Conservation (phyloP, 2,113 vertebrate species). For the Bagarius yarrelli region DNA sequence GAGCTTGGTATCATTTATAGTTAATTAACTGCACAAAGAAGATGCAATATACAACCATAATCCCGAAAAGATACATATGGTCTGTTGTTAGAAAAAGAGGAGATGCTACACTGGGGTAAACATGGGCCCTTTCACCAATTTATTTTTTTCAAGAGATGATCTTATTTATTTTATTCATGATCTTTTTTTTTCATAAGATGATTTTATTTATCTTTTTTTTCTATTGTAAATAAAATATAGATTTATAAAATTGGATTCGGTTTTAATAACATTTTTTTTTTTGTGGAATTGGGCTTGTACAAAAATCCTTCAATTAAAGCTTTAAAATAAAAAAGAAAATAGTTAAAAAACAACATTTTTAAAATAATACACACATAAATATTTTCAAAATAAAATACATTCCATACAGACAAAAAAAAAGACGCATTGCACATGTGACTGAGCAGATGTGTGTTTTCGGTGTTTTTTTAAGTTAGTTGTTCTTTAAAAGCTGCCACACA, state of each 20-base stretch:
- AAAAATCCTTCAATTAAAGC: background rate
- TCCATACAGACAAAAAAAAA: background rate
- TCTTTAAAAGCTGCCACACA: background rate
- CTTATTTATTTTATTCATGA: too few relatives aligned
- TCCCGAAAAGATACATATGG: too few relatives aligned
- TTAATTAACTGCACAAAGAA: slow-evolving; percentile 9
- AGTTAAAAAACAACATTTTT: background rate
- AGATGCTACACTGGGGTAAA: too few relatives aligned
- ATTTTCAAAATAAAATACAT: background rate
- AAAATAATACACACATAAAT: slow-evolving; percentile 19
- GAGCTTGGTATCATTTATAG: background rate
- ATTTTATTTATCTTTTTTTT: too few relatives aligned
- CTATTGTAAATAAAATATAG: too few relatives aligned
- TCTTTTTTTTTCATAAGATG: too few relatives aligned
- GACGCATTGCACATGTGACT: background rate
- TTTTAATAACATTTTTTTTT: too few relatives aligned
- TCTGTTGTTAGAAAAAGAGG: too few relatives aligned
- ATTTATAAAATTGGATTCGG: too few relatives aligned
- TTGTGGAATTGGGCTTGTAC: too few relatives aligned
- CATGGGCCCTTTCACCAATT: too few relatives aligned
- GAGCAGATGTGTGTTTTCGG: background rate
- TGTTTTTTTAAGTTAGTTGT: background rate
- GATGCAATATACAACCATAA: background rate
- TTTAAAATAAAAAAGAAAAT: background rate
- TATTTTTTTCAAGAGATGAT: too few relatives aligned